A percentile compares a stretch with the other conserved stretches of the same genome.
Conservation (phyloP, 2,113 vertebrate genomes). For the Accipiter virgatus region DNA sequence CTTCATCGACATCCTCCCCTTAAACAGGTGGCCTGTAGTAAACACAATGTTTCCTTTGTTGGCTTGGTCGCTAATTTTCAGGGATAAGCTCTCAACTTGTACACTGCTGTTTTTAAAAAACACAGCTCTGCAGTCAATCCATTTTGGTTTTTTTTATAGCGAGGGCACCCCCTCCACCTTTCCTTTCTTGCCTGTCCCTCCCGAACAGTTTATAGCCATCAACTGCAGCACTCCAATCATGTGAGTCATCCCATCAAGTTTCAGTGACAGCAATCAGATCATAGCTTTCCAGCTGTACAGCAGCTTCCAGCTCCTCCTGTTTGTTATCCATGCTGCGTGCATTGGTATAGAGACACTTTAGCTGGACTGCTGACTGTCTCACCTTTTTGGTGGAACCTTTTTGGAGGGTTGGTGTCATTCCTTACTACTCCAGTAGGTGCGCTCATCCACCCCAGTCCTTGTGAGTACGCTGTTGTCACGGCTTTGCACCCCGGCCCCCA, state of each 20-base stretch:
- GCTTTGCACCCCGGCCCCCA: background rate
- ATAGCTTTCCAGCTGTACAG: background rate
- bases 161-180: background rate
- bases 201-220: background rate
- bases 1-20: too few relatives aligned
- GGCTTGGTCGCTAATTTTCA: background rate
- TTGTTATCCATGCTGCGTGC: background rate
- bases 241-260: background rate
- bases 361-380: background rate
- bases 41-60: background rate
- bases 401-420: background rate
- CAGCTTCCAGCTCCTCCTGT: background rate
- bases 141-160: background rate
- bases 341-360: background rate
- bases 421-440: background rate
- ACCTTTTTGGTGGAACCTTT: background rate
- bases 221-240: background rate
- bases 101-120: background rate
- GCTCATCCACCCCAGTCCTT: background rate
- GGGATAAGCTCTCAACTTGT: background rate
- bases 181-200: background rate
- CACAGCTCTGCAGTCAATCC: background rate
- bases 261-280: background rate
- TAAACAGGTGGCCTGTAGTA: background rate
- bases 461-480: background rate